phyloP scores from a whole-genome alignment of 1,140 invertebrate genomes.

The Holotrichia oblita region DNA sequence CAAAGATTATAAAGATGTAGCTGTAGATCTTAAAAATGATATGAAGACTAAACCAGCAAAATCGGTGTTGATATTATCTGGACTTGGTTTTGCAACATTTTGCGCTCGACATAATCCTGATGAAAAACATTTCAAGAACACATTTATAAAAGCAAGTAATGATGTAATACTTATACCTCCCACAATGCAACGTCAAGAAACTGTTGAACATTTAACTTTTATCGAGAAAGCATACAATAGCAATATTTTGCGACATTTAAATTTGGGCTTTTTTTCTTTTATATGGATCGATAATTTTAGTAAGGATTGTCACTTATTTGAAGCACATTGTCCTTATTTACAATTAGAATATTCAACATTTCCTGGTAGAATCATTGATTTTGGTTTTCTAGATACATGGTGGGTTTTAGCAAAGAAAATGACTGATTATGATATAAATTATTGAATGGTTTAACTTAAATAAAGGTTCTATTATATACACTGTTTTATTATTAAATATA shows the following conservation, averaged over 20 bases:
- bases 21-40: conserved; percentile 66
- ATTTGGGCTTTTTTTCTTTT: conserved; percentile 76
- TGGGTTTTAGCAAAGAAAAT: conserved; percentile 76
- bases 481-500: conserved; percentile 29
- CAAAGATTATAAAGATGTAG: conserved; percentile 70
- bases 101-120: conserved; percentile 71
- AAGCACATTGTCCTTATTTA: conserved; percentile 76
- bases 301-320: conserved; percentile 72
- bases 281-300: conserved; percentile 79
- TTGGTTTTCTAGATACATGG: conserved; percentile 81
- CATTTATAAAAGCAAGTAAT: conserved; percentile 67
- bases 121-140: conserved; percentile 69
- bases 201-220: conserved; percentile 71
- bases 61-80: conserved; percentile 63
- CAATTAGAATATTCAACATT: conserved; percentile 70
- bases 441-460: conserved; percentile 46
- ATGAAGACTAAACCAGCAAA: conserved; percentile 67
- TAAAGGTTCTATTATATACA: neutral
- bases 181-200: conserved; percentile 71
- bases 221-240: conserved; percentile 73
- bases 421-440: conserved; percentile 82
- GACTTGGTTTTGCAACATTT: conserved; percentile 61
- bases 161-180: conserved; percentile 73
- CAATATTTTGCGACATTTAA: conserved; percentile 71
- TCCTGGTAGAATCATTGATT: conserved; percentile 74